These are phyloP conservation scores for Spea hammondii DNA, from an alignment of 2,797 vertebrate species.

Conservation along the genomic window DNA sequence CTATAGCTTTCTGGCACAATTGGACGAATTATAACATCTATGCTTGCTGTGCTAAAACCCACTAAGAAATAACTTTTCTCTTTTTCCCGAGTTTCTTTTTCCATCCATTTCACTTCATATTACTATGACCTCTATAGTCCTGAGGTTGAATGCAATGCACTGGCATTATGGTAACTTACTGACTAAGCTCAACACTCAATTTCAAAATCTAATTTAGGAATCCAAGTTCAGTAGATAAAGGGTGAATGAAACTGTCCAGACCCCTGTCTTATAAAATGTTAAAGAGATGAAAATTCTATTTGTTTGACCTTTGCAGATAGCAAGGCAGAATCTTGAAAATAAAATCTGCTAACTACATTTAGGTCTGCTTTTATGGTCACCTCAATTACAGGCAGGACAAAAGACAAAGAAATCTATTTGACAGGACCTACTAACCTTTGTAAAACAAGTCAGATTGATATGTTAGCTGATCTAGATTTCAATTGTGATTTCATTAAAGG, in stretches of 20 bases:
- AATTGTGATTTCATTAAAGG: slow-evolving; percentile 40
- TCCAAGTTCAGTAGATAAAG: slow-evolving; percentile 59
- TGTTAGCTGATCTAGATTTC: slow-evolving; percentile 31
- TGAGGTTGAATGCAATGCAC: slow-evolving; percentile 59
- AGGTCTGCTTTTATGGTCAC: slow-evolving; percentile 47
- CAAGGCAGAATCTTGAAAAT: slow-evolving; percentile 48
- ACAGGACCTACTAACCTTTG: slow-evolving; percentile 48
- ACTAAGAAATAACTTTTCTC: slow-evolving; percentile 48
- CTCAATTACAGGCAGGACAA: slow-evolving; percentile 47
- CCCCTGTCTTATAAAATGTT: slow-evolving; percentile 51
- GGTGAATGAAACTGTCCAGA: slow-evolving; percentile 69
- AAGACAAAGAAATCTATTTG: slow-evolving; percentile 52
- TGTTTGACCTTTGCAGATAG: slow-evolving; percentile 54
- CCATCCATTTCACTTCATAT: slow-evolving; percentile 64
- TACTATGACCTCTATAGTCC: slow-evolving; percentile 58
- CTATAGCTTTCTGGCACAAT: slow-evolving; percentile 30
- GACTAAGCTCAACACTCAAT: slow-evolving; percentile 64
- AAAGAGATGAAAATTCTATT: slow-evolving; percentile 54
- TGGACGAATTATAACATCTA: slow-evolving; percentile 38
- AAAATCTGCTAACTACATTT: slow-evolving; percentile 47
- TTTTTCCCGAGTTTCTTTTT: slow-evolving; percentile 57
- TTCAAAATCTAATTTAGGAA: slow-evolving; percentile 73
- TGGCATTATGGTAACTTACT: slow-evolving; percentile 55
- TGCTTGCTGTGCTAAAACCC: slow-evolving; percentile 42
- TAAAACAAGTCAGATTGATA: slow-evolving; percentile 49